Conservation (phyloP, 1,140 invertebrate species). For the Daktulosphaira vitifoliae region DNA sequence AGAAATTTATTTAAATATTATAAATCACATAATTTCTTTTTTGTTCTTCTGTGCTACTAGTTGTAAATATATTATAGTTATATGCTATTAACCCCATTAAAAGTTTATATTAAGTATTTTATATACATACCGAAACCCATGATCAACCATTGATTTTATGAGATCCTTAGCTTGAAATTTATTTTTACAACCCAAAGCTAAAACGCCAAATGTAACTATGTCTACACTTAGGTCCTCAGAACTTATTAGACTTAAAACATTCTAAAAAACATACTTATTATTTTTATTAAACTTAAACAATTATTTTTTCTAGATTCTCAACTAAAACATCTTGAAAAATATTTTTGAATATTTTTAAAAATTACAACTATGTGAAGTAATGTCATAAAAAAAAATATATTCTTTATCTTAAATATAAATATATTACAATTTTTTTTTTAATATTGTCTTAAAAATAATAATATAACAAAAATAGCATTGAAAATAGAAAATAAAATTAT, state of each 20-base stretch:
- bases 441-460: not conserved
- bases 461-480: too few relatives aligned
- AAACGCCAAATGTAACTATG: constrained; percentile 72
- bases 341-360: too few relatives aligned
- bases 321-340: too few relatives aligned
- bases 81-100: too few relatives aligned
- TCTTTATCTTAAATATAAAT: not conserved
- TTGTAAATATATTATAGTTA: too few relatives aligned
- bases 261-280: constrained; percentile 42
- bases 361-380: too few relatives aligned
- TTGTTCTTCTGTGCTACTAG: not conserved
- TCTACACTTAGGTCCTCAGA: constrained; percentile 54
- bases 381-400: constrained; percentile 31
- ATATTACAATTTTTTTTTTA: not conserved
- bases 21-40: not conserved
- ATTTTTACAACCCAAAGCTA: constrained; percentile 66
- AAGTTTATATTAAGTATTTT: too few relatives aligned
- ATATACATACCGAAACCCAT: constrained; percentile 53
- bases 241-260: constrained; percentile 55
- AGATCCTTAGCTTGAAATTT: constrained; percentile 53
- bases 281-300: too few relatives aligned
- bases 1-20: too few relatives aligned
- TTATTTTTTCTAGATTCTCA: too few relatives aligned
- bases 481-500: too few relatives aligned
- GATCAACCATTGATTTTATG: constrained; percentile 57